Evolutionary conservation across 2,888 invertebrate species (phyloP).

Genomic region (Fabriciana adippe): DNA sequence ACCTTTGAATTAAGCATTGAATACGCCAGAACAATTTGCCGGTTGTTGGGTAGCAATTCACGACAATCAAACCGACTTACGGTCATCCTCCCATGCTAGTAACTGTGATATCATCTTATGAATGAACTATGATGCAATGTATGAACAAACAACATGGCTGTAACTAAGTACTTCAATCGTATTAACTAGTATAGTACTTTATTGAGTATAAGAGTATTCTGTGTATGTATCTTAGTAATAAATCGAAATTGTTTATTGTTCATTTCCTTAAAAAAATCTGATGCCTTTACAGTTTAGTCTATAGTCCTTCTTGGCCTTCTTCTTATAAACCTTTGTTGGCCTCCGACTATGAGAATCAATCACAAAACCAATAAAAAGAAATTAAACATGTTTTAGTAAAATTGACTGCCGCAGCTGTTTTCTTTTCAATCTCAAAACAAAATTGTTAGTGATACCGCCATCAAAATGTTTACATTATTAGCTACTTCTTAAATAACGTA

Average conservation of each 20-base stretch:
- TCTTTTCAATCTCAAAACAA: no score
- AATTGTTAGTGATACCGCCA: not conserved
- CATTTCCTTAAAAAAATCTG: no score
- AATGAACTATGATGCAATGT: conserved; percentile 49
- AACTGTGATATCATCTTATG: conserved; percentile 47
- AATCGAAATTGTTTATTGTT: no score
- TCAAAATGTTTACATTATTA: conserved; percentile 12
- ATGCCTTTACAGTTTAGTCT: no score
- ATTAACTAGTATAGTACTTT: not conserved
- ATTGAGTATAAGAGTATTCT: no score
- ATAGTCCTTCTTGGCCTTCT: no score
- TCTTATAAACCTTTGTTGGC: no score
- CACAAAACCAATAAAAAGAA: no score
- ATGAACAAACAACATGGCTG: conserved; percentile 24
- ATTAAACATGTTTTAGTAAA: no score
- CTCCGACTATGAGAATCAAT: no score
- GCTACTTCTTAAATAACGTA: conserved; percentile 19
- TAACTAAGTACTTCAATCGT: not conserved
- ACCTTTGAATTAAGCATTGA: conserved; percentile 44
- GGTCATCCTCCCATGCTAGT: conserved; percentile 44
- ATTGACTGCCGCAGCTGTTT: no score
- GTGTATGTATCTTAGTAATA: no score
- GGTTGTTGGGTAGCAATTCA: conserved; percentile 64
- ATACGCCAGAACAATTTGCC: conserved; percentile 56
- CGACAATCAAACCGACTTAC: conserved; percentile 56